These are phyloP conservation scores for Uloborus plumipes DNA, from an alignment of 2,888 invertebrate species.

Conservation along the genomic window DNA sequence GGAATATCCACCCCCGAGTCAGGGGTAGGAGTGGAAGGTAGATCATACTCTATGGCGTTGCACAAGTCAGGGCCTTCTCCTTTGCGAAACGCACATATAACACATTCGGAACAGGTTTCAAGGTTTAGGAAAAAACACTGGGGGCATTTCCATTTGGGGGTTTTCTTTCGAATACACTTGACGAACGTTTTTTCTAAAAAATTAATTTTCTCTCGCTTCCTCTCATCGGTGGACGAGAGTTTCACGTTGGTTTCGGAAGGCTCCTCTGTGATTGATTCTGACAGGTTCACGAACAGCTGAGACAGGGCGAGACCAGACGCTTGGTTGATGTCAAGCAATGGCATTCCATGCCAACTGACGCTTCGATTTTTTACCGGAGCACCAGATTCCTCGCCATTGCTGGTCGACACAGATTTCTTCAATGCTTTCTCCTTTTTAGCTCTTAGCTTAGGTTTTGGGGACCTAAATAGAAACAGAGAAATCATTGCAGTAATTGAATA, in stretches of 20 bases:
- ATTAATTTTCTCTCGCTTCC: constrained; percentile 56
- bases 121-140: constrained; percentile 65
- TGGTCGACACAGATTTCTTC: constrained; percentile 48
- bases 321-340: constrained; percentile 46
- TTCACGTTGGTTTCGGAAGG: constrained; percentile 25
- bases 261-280: constrained; percentile 61
- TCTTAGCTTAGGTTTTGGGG: constrained; percentile 38
- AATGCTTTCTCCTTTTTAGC: constrained; percentile 45
- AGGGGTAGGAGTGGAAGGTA: constrained; percentile 55
- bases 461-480: constrained; percentile 22
- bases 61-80: constrained; percentile 29
- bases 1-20: constrained; percentile 58
- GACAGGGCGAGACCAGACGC: constrained; percentile 50
- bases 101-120: constrained; percentile 66
- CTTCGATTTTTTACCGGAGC: constrained; percentile 51
- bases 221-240: constrained; percentile 34
- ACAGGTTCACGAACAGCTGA: constrained; percentile 53
- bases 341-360: constrained; percentile 64
- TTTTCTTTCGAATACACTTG: constrained; percentile 67
- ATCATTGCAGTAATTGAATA: no score
- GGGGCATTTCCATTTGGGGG: constrained; percentile 66
- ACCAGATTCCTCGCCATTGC: constrained; percentile 25
- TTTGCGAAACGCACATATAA: constrained; percentile 54
- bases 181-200: constrained; percentile 67
- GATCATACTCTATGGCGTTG: constrained; percentile 43